phyloP scores from a whole-genome alignment of 1,140 invertebrate species.

The Pollicipes pollicipes region DNA sequence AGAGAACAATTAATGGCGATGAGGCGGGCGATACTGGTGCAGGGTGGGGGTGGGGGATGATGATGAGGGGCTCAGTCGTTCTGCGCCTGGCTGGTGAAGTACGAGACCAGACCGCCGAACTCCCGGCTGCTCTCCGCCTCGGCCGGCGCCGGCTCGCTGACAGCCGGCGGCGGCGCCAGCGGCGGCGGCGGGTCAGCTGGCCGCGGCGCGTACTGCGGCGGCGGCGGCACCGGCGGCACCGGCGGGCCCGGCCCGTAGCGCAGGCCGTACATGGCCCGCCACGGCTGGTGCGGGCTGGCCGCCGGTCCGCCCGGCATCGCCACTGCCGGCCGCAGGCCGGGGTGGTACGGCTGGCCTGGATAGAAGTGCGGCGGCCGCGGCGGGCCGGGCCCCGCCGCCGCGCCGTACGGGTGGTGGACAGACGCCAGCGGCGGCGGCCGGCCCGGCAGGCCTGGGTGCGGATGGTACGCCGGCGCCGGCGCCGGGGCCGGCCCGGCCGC shows the following conservation, averaged over 20 bases:
- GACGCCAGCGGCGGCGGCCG: too few species aligned
- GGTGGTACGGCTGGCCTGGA: neutral
- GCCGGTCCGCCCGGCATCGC: neutral
- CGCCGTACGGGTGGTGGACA: neutral
- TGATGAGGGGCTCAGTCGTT: neutral
- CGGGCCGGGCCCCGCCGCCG: too few species aligned
- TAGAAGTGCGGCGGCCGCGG: neutral
- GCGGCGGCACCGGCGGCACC: neutral
- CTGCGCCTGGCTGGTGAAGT: neutral
- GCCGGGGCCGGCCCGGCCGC: too few species aligned
- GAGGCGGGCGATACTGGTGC: too few species aligned
- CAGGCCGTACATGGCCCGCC: neutral
- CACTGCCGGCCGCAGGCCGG: neutral
- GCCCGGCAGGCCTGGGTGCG: neutral
- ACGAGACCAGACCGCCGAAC: neutral
- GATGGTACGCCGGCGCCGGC: neutral
- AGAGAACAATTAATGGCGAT: too few species aligned
- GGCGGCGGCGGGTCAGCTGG: neutral
- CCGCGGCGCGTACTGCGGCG: neutral
- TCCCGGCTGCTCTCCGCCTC: neutral
- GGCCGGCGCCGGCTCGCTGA: neutral
- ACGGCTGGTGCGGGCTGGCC: neutral
- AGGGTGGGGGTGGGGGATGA: too few species aligned
- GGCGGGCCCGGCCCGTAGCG: too few species aligned
- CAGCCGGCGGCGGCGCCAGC: too few species aligned